Base-by-base conservation (phyloP, 2,113 vertebrate genomes). In the Pachycephala philippinensis region DNA sequence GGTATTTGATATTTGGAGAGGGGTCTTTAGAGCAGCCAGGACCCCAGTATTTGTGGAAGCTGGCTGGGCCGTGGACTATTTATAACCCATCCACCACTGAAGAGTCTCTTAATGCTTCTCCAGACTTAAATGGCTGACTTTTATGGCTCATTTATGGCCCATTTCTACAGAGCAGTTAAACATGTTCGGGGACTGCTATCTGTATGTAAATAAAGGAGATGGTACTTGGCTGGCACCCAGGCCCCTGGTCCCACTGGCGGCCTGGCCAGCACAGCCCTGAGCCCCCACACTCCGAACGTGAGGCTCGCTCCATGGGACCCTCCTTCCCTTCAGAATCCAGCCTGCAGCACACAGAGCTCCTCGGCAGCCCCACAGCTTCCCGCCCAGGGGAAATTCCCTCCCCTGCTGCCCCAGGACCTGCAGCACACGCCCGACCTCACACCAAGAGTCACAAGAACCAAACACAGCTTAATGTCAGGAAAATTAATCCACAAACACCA, bases 21-120 rank as follows among this genome's bases (percentile, higher is more conserved):
- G 33, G n/a, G 26, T 66, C 75, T 37, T 79, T 26, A n/a, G 39
- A 80, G 75, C 39, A 91, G 42, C 63, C 53, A 82, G 39, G n/a
- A 53, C n/a, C 65, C 37, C 74, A 70, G 30, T n/a, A 56, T 85
- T 76, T 93, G 59, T n/a, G 72, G 74, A 47, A 91, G 84, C 69
- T 54, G 87, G 37, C 33, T 79, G 3, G 31, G n/a, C 50, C 72
- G 12, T 31, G 91, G 45, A 44, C 91, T 88, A 56, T 92, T 95
- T 92, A 87, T 91, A 91, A 80, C 44, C 31, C 77, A 59, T 64
- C 66, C 61, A 93, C 35, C 56, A 60, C 65, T 93, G 95, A 88
- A 92, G 88, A 93, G 92, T 77, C 88, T 96, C 95, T 95, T 86
- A 93, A 86, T 90, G 88, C 94, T 94, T 90, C 86, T 89, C 85